Conservation (phyloP, 2,888 invertebrate species). For the Pollenia griseotomentosa region DNA sequence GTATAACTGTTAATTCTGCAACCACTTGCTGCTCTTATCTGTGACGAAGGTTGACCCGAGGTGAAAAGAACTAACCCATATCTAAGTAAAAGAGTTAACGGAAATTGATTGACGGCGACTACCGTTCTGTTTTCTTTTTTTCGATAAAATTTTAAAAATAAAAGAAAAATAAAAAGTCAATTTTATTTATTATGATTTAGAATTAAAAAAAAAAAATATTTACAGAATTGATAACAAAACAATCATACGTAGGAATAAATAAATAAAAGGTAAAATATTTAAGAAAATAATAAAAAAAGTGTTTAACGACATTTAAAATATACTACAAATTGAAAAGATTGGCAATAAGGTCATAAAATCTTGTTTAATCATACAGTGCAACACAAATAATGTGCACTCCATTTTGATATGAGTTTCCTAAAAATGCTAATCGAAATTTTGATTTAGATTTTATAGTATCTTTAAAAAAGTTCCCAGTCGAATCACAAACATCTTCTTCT, state of each 20-base stretch:
- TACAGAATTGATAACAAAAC: constrained; percentile 25
- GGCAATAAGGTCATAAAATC: too few relatives aligned
- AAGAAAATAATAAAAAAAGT: neutral
- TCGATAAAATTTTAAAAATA: constrained; percentile 1
- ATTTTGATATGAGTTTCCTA: too few relatives aligned
- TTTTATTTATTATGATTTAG: constrained; percentile 20
- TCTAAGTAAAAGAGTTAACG: neutral
- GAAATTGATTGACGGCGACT: constrained; percentile 1
- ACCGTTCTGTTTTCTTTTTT: neutral
- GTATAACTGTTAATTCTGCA: neutral
- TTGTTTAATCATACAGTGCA: too few relatives aligned
- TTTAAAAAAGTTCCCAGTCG: too few relatives aligned
- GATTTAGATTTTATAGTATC: too few relatives aligned
- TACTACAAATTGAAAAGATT: neutral
- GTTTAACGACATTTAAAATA: constrained; percentile 17
- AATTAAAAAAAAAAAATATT: constrained; percentile 24
- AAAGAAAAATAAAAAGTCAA: constrained; percentile 2
- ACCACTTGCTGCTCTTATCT: neutral
- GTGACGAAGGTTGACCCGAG: neutral
- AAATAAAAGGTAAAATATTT: constrained; percentile 25
- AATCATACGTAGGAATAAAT: neutral
- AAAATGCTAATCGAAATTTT: too few relatives aligned
- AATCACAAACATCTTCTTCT: too few relatives aligned
- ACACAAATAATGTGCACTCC: too few relatives aligned
- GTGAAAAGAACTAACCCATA: constrained; percentile 4